Conservation (phyloP, 2,113 vertebrate species). For the Anser cygnoides region DNA sequence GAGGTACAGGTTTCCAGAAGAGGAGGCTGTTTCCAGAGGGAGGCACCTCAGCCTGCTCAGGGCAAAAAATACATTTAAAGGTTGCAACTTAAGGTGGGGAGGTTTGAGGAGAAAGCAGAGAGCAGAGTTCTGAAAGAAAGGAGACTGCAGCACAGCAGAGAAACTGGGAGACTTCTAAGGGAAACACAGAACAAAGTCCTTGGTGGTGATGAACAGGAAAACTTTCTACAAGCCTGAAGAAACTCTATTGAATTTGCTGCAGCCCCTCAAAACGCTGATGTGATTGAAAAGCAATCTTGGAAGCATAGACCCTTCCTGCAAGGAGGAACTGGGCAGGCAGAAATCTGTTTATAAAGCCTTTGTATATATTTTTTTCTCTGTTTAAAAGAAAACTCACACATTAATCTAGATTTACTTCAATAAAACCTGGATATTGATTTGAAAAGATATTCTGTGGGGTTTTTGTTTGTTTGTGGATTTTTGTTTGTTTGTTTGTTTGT, state of each 20-base stretch:
- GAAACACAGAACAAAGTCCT: not conserved
- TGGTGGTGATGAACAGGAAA: not conserved
- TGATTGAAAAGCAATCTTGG: not conserved
- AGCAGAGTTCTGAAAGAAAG: not conserved
- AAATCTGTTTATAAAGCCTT: not conserved
- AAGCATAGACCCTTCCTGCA: not conserved
- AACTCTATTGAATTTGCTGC: not conserved
- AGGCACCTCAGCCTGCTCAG: not conserved
- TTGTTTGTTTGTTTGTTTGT: no score
- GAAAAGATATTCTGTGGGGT: not conserved
- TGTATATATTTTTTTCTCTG: not conserved
- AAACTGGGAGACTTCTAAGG: not conserved
- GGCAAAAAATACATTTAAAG: not conserved
- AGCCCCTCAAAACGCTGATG: not conserved
- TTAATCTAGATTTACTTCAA: not conserved
- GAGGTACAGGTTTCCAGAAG: not conserved
- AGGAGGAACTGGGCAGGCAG: not conserved
- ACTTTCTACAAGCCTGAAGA: not conserved
- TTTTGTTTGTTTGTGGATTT: no score
- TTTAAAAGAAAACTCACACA: not conserved
- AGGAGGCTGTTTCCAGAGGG: not conserved
- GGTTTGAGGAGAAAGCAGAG: not conserved
- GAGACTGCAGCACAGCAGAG: not conserved
- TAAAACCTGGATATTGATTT: not conserved
- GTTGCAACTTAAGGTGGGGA: not conserved